Percentiles rank a stretch among this genome's conserved stretches.
phyloP scores from a whole-genome alignment of 1,140 invertebrate genomes.

The Liolophura sinensis region DNA sequence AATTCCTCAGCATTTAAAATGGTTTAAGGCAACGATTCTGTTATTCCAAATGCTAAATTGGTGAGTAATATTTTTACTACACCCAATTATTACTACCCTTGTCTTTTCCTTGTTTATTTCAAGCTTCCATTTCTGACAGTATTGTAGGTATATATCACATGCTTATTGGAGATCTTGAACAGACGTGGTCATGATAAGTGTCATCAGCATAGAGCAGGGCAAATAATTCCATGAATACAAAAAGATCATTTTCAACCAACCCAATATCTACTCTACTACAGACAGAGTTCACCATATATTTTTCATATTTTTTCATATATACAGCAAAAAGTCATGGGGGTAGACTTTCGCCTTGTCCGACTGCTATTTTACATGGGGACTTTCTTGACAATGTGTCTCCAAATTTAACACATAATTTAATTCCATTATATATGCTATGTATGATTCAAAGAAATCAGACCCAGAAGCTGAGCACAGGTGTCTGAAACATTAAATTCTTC shows the following conservation, averaged over 20 bases:
- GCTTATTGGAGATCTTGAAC: slow-evolving; percentile 12
- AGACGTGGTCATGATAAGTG: slow-evolving; percentile 13
- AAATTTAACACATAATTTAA: too few species aligned
- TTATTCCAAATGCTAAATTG: slow-evolving; percentile 1
- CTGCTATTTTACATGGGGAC: too few species aligned
- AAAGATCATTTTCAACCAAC: slow-evolving; percentile 10
- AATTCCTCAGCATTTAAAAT: slow-evolving; percentile 20
- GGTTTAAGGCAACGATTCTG: background rate
- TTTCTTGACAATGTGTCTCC: too few species aligned
- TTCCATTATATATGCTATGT: too few species aligned
- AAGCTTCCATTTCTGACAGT: slow-evolving; percentile 18
- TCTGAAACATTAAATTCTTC: too few species aligned
- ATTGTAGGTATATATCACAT: slow-evolving; percentile 7
- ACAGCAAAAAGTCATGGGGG: slow-evolving; percentile 1
- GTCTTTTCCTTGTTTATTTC: slow-evolving; percentile 20
- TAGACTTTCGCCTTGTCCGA: too few species aligned
- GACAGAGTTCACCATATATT: slow-evolving; percentile 14
- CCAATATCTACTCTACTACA: slow-evolving; percentile 6
- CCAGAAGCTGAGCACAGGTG: too few species aligned
- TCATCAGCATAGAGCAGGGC: slow-evolving; percentile 25
- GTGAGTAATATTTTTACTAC: slow-evolving; percentile 7
- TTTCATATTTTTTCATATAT: slow-evolving; percentile 12
- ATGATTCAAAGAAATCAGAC: too few species aligned
- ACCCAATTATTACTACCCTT: slow-evolving; percentile 20
- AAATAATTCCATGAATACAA: slow-evolving; percentile 12